A percentile compares a stretch with the other conserved stretches of the same genome.
phyloP scores from a whole-genome alignment of 2,888 invertebrate genomes.

The Epirrhoe alternata region DNA sequence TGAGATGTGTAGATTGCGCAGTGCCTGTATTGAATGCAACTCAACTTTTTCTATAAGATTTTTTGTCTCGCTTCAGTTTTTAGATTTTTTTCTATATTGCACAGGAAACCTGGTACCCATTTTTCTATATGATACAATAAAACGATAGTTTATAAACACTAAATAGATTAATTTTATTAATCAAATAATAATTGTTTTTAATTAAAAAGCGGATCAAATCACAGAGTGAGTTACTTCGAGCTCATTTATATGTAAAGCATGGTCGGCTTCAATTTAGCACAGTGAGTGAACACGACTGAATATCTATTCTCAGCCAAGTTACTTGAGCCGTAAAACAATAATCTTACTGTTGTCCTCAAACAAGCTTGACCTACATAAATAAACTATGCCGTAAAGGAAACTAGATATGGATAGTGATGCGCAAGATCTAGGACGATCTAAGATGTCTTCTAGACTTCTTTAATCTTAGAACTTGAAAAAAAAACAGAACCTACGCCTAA shows the following conservation, averaged over 20 bases:
- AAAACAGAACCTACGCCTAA: too few species aligned
- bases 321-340: slow-evolving; percentile 30
- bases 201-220: not conserved
- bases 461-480: too few species aligned
- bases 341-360: slow-evolving; percentile 30
- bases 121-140: too few species aligned
- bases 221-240: not conserved
- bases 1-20: slow-evolving; percentile 1
- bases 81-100: too few species aligned
- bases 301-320: slow-evolving; percentile 24
- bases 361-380: slow-evolving; percentile 33
- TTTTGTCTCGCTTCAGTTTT: too few species aligned
- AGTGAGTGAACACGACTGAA: slow-evolving; percentile 24
- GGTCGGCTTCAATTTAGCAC: slow-evolving; percentile 13
- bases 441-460: too few species aligned
- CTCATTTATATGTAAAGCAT: slow-evolving; percentile 6
- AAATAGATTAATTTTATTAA: too few species aligned
- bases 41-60: not conserved
- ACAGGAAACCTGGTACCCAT: too few species aligned
- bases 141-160: too few species aligned
- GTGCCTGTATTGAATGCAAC: not conserved
- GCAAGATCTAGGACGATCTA: not conserved
- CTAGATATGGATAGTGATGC: slow-evolving; percentile 19
- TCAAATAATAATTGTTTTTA: too few species aligned
- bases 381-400: slow-evolving; percentile 16